These are phyloP conservation scores for Proteles cristata DNA, from an alignment of 2,113 vertebrate species.

Conservation along the genomic window DNA sequence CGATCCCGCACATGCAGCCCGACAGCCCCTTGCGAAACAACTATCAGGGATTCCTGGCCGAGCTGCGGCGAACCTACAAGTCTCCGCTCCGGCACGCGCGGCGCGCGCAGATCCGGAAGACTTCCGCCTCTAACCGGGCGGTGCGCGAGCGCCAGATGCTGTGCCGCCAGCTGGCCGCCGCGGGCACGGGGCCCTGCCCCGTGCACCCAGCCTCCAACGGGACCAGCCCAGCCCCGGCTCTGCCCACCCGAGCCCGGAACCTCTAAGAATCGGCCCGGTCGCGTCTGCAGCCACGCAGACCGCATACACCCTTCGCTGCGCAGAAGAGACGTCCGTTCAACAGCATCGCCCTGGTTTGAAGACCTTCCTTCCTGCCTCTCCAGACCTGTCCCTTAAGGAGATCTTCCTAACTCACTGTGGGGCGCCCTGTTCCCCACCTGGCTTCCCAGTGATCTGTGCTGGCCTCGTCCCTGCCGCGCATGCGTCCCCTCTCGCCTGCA, in stretches of 20 bases:
- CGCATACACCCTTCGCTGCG: background rate
- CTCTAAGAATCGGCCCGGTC: constrained; percentile 26
- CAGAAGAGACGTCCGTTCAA: background rate
- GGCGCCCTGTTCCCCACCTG: background rate
- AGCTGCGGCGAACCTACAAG: constrained; percentile 79
- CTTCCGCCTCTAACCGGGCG: constrained; percentile 31
- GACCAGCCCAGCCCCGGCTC: constrained; percentile 19
- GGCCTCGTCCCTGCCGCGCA: background rate
- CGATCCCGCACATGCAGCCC: constrained; percentile 76
- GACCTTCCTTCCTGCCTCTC: background rate
- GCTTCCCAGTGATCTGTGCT: background rate
- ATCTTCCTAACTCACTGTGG: background rate
- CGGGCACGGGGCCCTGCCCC: constrained; percentile 56
- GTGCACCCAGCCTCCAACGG: constrained; percentile 72
- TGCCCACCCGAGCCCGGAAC: constrained; percentile 68
- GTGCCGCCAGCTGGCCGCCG: constrained; percentile 62
- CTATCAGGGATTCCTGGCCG: constrained; percentile 77
- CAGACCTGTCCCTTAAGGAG: background rate
- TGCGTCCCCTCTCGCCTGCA: background rate
- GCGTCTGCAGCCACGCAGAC: background rate
- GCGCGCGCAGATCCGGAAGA: constrained; percentile 75
- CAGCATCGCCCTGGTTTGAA: background rate
- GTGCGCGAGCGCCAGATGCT: constrained; percentile 67
- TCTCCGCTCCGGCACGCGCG: constrained; percentile 61
- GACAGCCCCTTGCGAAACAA: constrained; percentile 77